phyloP scores from a whole-genome alignment of 1,140 invertebrate genomes.

The Oncopeltus fasciatus region DNA sequence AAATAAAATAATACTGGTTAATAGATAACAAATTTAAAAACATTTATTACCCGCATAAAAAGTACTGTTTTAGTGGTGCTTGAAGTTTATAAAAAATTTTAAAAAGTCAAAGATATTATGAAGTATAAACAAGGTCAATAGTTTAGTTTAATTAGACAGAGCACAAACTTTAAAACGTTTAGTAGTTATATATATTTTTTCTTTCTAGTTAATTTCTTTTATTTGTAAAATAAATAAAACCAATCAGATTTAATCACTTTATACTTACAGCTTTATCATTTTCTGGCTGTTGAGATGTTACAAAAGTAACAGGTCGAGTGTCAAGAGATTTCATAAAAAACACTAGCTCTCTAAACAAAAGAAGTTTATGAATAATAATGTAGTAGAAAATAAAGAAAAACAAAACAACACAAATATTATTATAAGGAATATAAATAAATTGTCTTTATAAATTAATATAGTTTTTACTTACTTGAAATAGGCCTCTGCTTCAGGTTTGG shows the following conservation, averaged over 20 bases:
- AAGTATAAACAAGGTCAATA: too few relatives aligned
- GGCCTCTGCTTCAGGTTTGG: constrained; percentile 28
- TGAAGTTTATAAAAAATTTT: too few relatives aligned
- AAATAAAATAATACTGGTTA: too few relatives aligned
- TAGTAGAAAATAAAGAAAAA: not conserved
- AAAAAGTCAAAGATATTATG: too few relatives aligned
- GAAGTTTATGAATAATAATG: not conserved
- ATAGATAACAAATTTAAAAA: too few relatives aligned
- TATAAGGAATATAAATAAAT: not conserved
- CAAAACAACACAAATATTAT: not conserved
- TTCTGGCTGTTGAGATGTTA: constrained; percentile 25
- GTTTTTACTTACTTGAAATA: constrained; percentile 40
- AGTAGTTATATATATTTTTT: too few relatives aligned
- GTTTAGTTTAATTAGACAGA: too few relatives aligned
- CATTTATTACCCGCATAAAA: too few relatives aligned
- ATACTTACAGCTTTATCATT: constrained; percentile 28
- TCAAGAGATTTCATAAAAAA: constrained; percentile 18
- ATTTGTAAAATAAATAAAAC: too few relatives aligned
- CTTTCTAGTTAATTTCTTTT: too few relatives aligned
- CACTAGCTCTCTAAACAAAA: not conserved
- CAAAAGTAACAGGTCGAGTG: constrained; percentile 28
- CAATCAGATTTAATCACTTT: not conserved
- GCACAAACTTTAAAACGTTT: too few relatives aligned
- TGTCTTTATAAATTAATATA: not conserved
- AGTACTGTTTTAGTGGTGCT: too few relatives aligned